Evolutionary conservation across 2,113 vertebrate genomes (phyloP).

Genomic region (Plecturocebus donacophilus): DNA sequence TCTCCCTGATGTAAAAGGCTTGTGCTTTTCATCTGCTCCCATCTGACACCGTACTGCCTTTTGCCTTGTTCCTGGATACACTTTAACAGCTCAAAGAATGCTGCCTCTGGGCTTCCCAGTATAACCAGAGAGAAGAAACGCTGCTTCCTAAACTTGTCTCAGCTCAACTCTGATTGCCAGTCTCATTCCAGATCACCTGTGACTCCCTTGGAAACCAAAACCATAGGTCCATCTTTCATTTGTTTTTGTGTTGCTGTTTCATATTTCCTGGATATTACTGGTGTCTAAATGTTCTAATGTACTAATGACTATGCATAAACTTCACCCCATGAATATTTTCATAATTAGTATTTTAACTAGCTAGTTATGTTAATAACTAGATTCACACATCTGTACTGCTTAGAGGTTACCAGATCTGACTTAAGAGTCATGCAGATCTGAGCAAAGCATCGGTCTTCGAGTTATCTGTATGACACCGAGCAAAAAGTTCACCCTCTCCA

Average conservation of each 20-base stretch:
- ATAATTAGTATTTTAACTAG: constrained; percentile 23
- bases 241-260: background rate
- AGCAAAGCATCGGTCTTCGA: background rate
- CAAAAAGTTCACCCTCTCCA: background rate
- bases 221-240: background rate
- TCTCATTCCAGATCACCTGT: background rate
- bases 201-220: constrained; percentile 35
- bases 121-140: background rate
- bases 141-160: background rate
- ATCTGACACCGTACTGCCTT: background rate
- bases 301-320: background rate
- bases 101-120: constrained; percentile 14
- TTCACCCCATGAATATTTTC: background rate
- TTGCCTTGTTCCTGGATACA: constrained; percentile 3
- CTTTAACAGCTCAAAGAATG: background rate
- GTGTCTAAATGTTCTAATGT: background rate
- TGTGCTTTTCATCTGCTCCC: background rate
- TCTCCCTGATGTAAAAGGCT: background rate
- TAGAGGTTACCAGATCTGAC: background rate
- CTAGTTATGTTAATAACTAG: background rate
- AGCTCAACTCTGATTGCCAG: background rate
- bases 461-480: background rate
- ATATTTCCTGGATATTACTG: background rate
- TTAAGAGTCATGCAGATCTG: background rate
- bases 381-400: background rate